Conservation (phyloP, 1,140 invertebrate genomes). For the Leptoteleia sp. region DNA sequence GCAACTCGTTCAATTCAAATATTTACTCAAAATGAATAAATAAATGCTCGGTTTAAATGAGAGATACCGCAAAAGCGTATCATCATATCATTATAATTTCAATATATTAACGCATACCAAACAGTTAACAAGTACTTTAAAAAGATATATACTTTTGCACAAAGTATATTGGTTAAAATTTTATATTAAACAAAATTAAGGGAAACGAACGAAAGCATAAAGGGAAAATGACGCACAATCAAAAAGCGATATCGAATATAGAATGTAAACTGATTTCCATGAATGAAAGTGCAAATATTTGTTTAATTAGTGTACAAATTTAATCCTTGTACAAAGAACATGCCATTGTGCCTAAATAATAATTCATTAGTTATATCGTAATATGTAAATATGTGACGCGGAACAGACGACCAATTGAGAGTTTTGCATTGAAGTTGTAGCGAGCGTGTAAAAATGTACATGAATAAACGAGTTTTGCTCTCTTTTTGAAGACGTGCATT, state of each 20-base stretch:
- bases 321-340: constrained; percentile 69
- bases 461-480: constrained; percentile 53
- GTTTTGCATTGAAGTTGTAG: constrained; percentile 19
- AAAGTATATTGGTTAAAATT: no score
- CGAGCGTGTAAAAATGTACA: constrained; percentile 66
- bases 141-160: constrained; percentile 43
- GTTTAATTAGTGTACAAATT: constrained; percentile 68
- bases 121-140: constrained; percentile 17
- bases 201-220: neutral
- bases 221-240: constrained; percentile 17
- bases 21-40: constrained; percentile 9
- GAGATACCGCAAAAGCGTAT: neutral
- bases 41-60: constrained; percentile 1
- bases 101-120: constrained; percentile 18
- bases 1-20: constrained; percentile 9
- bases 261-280: constrained; percentile 30
- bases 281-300: constrained; percentile 72
- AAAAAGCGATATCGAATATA: constrained; percentile 6
- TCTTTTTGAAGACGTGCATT: constrained; percentile 26
- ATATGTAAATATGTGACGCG: constrained; percentile 49
- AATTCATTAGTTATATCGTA: constrained; percentile 43
- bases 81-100: constrained; percentile 1
- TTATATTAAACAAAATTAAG: constrained; percentile 48
- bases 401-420: constrained; percentile 38
- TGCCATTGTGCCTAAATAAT: constrained; percentile 68